Evolutionary conservation across 2,797 vertebrate species (phyloP), one percentile per base, ranked within the genome.

Genomic region (Coluber constrictor): DNA sequence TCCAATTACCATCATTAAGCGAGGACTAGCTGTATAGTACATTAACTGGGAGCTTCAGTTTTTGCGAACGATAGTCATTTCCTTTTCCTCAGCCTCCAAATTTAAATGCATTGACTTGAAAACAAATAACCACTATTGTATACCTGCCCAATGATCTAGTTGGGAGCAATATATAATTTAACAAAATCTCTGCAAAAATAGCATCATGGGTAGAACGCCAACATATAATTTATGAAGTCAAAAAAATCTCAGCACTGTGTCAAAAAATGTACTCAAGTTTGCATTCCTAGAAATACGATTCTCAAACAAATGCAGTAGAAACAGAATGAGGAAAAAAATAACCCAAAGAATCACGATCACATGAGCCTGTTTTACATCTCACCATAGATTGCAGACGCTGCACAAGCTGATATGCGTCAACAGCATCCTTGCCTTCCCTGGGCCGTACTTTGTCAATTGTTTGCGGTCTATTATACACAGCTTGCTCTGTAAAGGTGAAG

Each of bases 331-430:
- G 0, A 63, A 90, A 83, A 83, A 83, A 47, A 47, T 12, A 70
- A 87, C 1, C 5, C 23, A 0, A 0, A 90, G 54, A n/a, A 63
- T 37, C 63, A 66, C n/a, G 5, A 61, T 88, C 0, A 20, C 23
- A 43, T 37, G 7, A 57, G 54, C 60, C 1, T 3, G 8, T 66
- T 79, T 27, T 74, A 25, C 10, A 15, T 90, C 96, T 87, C 96
- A 99, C 99, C 99, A 99, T 98, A 92, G 98, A 99, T 96, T 99
- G 99, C 86, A 99, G 97, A 87, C 98, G 98, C 96, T 99, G 98
- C 8, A 99, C 99, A 0, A 99, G 98, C 95, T 99, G 98, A 96
- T 99, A 99, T 0, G 98, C 98, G 96, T 99, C 99, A 32, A 98
- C 96, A 0, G 98, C 94, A 56, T 99, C 99, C 95, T 97, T 98